Evolutionary conservation across 2,797 vertebrate species (phyloP).

Genomic region (Spinus pinus): DNA sequence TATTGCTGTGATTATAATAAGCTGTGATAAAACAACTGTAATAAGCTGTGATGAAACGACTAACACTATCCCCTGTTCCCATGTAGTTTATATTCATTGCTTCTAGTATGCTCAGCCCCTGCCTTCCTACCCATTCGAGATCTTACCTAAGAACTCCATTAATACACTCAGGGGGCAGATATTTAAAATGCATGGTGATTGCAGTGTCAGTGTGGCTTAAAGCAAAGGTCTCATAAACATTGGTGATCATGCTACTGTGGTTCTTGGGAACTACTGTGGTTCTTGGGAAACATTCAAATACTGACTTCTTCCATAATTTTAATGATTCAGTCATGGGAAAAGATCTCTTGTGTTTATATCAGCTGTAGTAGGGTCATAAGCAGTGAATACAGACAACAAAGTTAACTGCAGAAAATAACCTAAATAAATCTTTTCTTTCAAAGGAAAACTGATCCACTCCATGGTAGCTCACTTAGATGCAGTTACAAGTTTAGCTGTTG

Average conservation of each 20-base stretch:
- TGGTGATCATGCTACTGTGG: neutral
- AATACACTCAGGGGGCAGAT: neutral
- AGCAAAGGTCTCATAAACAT: neutral
- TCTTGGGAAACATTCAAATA: neutral
- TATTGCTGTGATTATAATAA: neutral
- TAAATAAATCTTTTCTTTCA: slow-evolving; percentile 33
- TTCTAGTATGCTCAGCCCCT: neutral
- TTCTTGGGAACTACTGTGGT: neutral
- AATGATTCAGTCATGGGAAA: neutral
- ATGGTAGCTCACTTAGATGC: slow-evolving; percentile 98
- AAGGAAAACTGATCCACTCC: slow-evolving; percentile 94
- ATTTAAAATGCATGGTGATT: neutral
- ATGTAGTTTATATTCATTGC: neutral
- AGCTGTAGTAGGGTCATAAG: neutral
- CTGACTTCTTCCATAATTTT: neutral
- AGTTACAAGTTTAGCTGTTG: slow-evolving; percentile 95
- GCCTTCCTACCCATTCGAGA: neutral
- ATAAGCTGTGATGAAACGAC: neutral
- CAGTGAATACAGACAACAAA: neutral
- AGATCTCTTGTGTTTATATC: neutral
- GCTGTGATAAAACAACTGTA: neutral
- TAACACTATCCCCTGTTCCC: neutral
- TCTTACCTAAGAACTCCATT: neutral
- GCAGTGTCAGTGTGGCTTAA: neutral
- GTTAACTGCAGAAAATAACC: slow-evolving; percentile 14